phyloP scores from a whole-genome alignment of 2,888 invertebrate genomes.

The Idaea aversata region DNA sequence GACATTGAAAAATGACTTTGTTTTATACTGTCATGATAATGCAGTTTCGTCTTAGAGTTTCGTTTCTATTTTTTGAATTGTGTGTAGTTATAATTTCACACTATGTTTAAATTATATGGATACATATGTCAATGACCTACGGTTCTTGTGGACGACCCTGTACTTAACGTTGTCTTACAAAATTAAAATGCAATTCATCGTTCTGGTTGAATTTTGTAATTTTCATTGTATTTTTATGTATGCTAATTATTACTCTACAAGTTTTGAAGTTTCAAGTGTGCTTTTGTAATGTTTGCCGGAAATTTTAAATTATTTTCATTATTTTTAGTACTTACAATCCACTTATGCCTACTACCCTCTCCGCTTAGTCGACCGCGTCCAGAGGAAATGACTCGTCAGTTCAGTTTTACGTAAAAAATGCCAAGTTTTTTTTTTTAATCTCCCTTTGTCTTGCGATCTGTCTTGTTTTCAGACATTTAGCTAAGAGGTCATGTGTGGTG shows the following conservation, averaged over 20 bases:
- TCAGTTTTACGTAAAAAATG: too few relatives aligned
- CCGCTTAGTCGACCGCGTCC: too few relatives aligned
- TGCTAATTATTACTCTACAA: background rate
- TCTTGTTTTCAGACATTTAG: too few relatives aligned
- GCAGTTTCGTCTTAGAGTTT: too few relatives aligned
- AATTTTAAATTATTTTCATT: background rate
- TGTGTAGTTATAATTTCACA: background rate
- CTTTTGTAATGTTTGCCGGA: background rate
- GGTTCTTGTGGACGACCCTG: background rate
- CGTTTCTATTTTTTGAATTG: background rate
- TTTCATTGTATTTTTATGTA: conserved; percentile 1
- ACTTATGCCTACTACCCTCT: too few relatives aligned
- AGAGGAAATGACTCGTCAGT: too few relatives aligned
- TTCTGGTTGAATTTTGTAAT: background rate
- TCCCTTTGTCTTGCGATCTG: too few relatives aligned
- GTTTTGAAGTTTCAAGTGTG: background rate
- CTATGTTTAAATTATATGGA: background rate
- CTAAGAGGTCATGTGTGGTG: too few relatives aligned
- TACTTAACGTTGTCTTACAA: background rate
- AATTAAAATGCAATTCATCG: conserved; percentile 1
- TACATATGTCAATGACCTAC: background rate
- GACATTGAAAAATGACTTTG: too few relatives aligned
- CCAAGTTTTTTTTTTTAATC: too few relatives aligned
- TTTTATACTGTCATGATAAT: too few relatives aligned
- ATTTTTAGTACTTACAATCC: background rate